phyloP scores from a whole-genome alignment of 2,888 invertebrate genomes.

The Scaptomyza flava region DNA sequence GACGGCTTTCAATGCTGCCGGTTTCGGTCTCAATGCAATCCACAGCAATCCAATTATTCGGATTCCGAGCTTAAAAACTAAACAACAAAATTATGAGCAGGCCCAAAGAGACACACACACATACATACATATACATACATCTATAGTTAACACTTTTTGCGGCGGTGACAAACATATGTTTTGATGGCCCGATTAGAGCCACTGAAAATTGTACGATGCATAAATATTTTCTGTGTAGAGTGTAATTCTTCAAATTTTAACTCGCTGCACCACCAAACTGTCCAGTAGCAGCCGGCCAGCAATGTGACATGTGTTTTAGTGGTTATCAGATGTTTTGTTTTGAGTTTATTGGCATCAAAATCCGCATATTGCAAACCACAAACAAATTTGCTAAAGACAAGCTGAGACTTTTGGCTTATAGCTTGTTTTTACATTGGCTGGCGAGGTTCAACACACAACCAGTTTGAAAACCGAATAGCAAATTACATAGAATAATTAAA shows the following conservation, averaged over 20 bases:
- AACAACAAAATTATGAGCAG: constrained; percentile 68
- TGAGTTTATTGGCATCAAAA: constrained; percentile 43
- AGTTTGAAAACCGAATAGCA: neutral
- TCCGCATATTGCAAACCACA: constrained; percentile 40
- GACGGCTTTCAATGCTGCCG: constrained; percentile 16
- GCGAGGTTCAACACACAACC: constrained; percentile 10
- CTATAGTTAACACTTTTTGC: constrained; percentile 33
- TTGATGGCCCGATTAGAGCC: constrained; percentile 62
- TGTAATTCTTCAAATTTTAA: constrained; percentile 16
- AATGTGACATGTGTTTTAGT: constrained; percentile 58
- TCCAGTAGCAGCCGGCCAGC: constrained; percentile 21
- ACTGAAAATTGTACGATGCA: constrained; percentile 24
- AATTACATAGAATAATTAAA: neutral
- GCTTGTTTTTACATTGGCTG: constrained; percentile 1
- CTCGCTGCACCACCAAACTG: constrained; percentile 6
- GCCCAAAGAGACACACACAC: constrained; percentile 9
- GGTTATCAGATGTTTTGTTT: constrained; percentile 56
- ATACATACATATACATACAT: constrained; percentile 1
- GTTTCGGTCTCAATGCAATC: constrained; percentile 40
- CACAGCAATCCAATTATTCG: constrained; percentile 68
- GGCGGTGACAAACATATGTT: constrained; percentile 64
- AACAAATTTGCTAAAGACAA: constrained; percentile 36
- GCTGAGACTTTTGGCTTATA: constrained; percentile 11
- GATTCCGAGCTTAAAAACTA: constrained; percentile 57
- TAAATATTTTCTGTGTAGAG: neutral